Evolutionary conservation across 2,888 invertebrate species (phyloP), one percentile per base, ranked within the genome.

Genomic region (Diaperis boleti): DNA sequence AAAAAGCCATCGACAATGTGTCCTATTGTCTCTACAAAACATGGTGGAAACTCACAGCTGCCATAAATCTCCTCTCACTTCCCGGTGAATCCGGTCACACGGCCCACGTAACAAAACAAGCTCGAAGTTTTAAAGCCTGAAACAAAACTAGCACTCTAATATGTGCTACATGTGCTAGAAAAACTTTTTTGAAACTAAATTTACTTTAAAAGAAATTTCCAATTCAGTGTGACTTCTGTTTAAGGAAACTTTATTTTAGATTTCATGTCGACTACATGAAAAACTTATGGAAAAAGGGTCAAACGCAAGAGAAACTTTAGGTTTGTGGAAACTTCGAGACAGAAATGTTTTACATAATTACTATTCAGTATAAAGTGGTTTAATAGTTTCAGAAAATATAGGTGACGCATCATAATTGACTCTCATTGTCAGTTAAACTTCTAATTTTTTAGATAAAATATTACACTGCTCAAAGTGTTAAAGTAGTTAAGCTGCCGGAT

Each of bases 21-120:
- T 15, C 54, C 14, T 29, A 42, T 41, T 26, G 26, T 10, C 26
- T 18, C 22, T 26, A 41, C 55, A 55, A 55, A 55, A 55, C 55
- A 47, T 45, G 54, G 26, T 54, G 57, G 45, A 57, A 56, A 57
- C 45, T 57, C 45, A 35, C 57, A 57, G 57, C 57, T 57, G 57
- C 45, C 35, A 57, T 45, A 57, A 57, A 57, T 57, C 57, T 57
- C 45, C 45, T 45, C 45, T 57, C 57, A 45, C 57, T 57, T 57
- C 45, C 57, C 45, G 44, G 57, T 35, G 57, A 45, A 45, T 57
- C 57, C 57, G 57, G 57, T 57, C 45, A 57, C 57, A 57, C 10
- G 17, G 22, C 31, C 55, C 26, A 17, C 42, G 55, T 42, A 35
- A 57, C 57, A 57, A 57, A 57, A 45, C 57, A 56, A 5, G 13